Evolutionary conservation across 2,888 invertebrate genomes (phyloP).

Genomic region (Apeira syringaria): DNA sequence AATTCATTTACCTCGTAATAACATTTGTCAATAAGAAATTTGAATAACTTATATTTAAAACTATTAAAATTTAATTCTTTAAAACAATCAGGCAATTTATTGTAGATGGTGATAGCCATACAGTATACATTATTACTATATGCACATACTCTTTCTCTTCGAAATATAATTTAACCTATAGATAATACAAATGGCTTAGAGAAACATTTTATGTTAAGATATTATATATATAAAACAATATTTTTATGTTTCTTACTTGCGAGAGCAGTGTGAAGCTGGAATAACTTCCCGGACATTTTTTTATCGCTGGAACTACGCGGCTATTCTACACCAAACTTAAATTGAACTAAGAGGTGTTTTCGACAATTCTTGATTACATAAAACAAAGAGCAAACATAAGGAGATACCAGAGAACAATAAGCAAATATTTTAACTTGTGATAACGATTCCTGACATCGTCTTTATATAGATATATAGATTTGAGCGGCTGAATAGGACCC

Average conservation of each 20-base stretch:
- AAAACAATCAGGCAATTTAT: too few relatives aligned
- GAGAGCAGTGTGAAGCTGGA: conserved; percentile 34
- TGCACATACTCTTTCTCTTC: too few relatives aligned
- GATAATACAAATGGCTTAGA: too few relatives aligned
- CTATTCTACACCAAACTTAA: neutral
- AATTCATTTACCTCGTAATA: too few relatives aligned
- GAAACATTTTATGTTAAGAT: too few relatives aligned
- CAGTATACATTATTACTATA: too few relatives aligned
- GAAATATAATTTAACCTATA: too few relatives aligned
- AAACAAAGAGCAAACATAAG: conserved; percentile 13
- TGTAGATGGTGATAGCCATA: too few relatives aligned
- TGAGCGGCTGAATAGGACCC: neutral
- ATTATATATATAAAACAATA: too few relatives aligned
- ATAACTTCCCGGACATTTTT: conserved; percentile 33
- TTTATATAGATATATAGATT: conserved; percentile 14
- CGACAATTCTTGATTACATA: conserved; percentile 25
- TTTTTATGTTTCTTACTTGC: conserved; percentile 31
- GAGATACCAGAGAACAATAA: conserved; percentile 11
- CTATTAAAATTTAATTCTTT: too few relatives aligned
- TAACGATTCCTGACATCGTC: conserved; percentile 12
- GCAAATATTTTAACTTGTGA: conserved; percentile 25
- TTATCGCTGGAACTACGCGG: neutral
- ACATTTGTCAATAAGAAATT: too few relatives aligned
- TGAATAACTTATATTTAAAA: too few relatives aligned
- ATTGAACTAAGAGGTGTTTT: conserved; percentile 14